Base-by-base conservation (phyloP, 2,888 invertebrate genomes). In the Nesidiocoris tenuis region DNA sequence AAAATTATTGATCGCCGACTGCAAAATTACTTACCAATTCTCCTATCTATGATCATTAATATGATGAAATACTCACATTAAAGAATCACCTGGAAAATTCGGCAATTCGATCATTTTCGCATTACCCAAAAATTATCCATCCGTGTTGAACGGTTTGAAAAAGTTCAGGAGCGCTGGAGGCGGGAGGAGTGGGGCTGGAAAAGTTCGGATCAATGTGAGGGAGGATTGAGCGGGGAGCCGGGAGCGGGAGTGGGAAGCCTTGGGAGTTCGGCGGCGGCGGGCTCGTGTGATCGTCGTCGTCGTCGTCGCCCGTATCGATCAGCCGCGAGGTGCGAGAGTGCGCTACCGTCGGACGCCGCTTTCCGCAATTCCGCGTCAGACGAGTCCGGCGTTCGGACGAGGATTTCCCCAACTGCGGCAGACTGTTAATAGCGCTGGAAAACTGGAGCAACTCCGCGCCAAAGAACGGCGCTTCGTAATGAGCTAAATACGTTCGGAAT, bases 191-290 rank as follows among this genome's bases (percentile, higher is more conserved):
- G 74, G 74, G 18, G 22, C 23, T 25, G 25, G 61, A 75, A 67
- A 75, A 67, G 67, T 75, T 75, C 61, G 67, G 68, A 61, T 67
- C 64, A 75, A 75, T 75, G 68, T 25, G 22, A 17, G 39, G n/a
- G 59, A 59, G 18, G 59, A 59, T 59, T n/a, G 65, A n/a, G 23
- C 24, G 25, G n/a, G 23, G 65, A 16, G 16, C 5, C 39, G 39
- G 39, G 17, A 19, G 67, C 39, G 68, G 68, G n/a, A 61, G 75
- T 56, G 75, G 75, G 75, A 75, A 75, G 67, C 75, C 75, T 75
- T 75, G 75, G 59, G 75, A 75, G 75, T 75, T 75, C 68, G 68
- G 75, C 68, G 75, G 75, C 65, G 39, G 39, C 39, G 39, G 39
- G 39, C 39, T 39, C 39, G 39, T 39, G 39, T 39, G 39, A 39